These are phyloP conservation scores for Stegastes partitus DNA, from an alignment of 2,113 vertebrate genomes.

Conservation along the genomic window DNA sequence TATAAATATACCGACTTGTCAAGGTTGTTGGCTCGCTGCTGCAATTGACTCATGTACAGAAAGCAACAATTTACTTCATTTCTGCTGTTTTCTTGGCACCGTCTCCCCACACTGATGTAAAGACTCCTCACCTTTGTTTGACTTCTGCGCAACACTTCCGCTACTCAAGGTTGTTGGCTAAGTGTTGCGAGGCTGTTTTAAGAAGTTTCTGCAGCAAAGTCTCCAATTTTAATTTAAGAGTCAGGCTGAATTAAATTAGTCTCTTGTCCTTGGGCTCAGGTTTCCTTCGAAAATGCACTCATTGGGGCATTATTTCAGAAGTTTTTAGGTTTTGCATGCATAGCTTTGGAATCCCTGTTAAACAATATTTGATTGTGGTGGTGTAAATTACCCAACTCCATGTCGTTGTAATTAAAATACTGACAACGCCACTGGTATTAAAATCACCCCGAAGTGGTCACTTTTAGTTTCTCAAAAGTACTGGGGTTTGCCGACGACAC, in stretches of 20 bases:
- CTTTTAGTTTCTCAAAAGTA: no score
- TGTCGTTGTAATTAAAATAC: no score
- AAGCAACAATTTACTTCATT: conserved; percentile 67
- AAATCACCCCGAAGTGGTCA: no score
- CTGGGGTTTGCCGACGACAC: no score
- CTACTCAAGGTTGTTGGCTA: conserved; percentile 64
- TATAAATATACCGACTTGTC: conserved; percentile 70
- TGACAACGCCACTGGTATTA: no score
- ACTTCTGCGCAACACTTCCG: conserved; percentile 25
- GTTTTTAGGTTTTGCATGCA: conserved; percentile 6
- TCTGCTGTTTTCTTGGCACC: conserved; percentile 56
- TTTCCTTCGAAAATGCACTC: conserved; percentile 10
- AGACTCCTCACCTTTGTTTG: conserved; percentile 67
- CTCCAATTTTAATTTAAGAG: conserved; percentile 42
- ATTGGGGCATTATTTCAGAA: conserved; percentile 17
- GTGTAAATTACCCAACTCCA: no score
- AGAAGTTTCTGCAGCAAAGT: conserved; percentile 52
- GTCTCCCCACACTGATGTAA: conserved; percentile 53
- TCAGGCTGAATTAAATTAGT: conserved; percentile 48
- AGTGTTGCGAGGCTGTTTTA: conserved; percentile 32
- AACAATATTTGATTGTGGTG: not conserved
- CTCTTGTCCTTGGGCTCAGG: conserved; percentile 60
- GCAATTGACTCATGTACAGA: conserved; percentile 54
- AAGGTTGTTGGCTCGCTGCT: conserved; percentile 77
- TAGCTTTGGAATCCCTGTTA: not conserved